A percentile compares a stretch with the other conserved stretches of the same genome.
Evolutionary conservation across 2,797 vertebrate genomes (phyloP).

Genomic region (Epinephelus malabaricus): DNA sequence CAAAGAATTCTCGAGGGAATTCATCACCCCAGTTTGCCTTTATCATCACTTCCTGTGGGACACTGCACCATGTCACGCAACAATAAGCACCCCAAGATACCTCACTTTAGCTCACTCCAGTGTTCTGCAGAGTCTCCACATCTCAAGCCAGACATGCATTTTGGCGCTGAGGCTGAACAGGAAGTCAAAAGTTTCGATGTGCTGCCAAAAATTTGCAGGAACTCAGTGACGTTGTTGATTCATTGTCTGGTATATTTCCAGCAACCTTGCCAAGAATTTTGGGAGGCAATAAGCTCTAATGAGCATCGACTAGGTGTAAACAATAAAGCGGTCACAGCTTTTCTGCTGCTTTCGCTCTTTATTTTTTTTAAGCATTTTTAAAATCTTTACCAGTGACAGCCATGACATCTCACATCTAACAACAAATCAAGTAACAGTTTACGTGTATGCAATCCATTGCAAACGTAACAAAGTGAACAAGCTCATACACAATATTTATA

Average conservation of each 20-base stretch:
- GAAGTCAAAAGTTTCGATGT: slow-evolving; percentile 44
- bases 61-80: background rate
- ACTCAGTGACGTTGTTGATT: slow-evolving; percentile 30
- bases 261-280: slow-evolving; percentile 4
- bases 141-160: slow-evolving; percentile 9
- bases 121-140: background rate
- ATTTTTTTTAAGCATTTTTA: slow-evolving; percentile 33
- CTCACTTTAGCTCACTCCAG: slow-evolving; percentile 7
- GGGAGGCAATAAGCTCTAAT: slow-evolving; percentile 14
- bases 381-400: slow-evolving; percentile 37
- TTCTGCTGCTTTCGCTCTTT: slow-evolving; percentile 40
- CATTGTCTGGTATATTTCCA: background rate
- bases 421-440: slow-evolving; percentile 58
- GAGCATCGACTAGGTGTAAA: slow-evolving; percentile 3
- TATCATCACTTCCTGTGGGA: slow-evolving; percentile 26
- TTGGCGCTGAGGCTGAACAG: slow-evolving; percentile 27
- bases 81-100: background rate
- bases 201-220: slow-evolving; percentile 43
- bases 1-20: background rate
- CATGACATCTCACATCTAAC: slow-evolving; percentile 49
- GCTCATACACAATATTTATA: slow-evolving; percentile 38
- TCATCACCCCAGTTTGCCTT: slow-evolving; percentile 1
- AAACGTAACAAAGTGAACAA: slow-evolving; percentile 54
- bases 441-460: slow-evolving; percentile 34
- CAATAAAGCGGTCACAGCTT: background rate